Conservation (phyloP, 2,113 vertebrate species). For the cattle (Bos taurus) region DNA sequence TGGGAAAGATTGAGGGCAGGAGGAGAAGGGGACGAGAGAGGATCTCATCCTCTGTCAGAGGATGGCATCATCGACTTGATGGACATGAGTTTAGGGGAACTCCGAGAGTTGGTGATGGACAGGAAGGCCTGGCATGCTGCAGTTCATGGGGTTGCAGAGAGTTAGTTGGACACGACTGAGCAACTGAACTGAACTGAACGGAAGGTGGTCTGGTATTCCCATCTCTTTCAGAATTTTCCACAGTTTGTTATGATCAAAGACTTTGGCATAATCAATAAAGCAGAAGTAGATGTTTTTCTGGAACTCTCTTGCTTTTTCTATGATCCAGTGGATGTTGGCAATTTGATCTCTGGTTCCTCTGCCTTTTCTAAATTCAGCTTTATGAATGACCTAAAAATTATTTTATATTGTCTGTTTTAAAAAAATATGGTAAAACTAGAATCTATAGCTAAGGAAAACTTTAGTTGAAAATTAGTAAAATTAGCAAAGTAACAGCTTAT, state of each 20-base stretch:
- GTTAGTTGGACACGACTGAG: rapidly evolving
- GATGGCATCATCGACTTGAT: not conserved
- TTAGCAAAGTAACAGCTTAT: not conserved
- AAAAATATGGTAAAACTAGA: not conserved
- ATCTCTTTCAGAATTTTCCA: no score
- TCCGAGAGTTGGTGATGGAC: not conserved
- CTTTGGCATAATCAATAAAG: no score
- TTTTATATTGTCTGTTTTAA: not conserved
- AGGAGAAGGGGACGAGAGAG: not conserved
- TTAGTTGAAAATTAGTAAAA: not conserved
- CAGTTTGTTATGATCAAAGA: no score
- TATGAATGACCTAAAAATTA: not conserved
- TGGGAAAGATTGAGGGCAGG: not conserved
- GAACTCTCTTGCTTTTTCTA: no score
- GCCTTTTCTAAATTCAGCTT: not conserved
- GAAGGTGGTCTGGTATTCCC: no score
- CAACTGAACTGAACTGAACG: not conserved
- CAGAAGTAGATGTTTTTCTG: no score
- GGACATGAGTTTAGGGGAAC: not conserved
- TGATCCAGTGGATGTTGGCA: no score
- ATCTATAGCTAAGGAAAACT: not conserved
- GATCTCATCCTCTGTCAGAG: no score
- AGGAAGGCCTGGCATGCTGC: not conserved
- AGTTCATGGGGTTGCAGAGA: not conserved
- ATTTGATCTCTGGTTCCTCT: no score